Evolutionary conservation across 2,888 invertebrate species (phyloP).

Genomic region (Ametastegia equiseti): DNA sequence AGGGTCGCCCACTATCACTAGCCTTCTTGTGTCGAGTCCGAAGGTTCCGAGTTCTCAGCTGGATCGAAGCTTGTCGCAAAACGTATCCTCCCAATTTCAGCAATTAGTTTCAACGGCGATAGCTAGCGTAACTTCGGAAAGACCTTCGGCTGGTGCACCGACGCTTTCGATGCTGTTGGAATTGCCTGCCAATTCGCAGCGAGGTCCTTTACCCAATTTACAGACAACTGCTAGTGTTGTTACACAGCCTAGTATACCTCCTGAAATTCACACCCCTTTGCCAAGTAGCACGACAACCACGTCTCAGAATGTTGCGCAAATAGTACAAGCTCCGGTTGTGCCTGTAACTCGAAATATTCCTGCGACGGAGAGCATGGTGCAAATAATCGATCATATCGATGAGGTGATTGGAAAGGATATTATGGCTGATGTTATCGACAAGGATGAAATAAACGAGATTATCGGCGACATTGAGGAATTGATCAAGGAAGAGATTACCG

Average conservation of each 20-base stretch:
- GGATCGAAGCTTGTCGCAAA: constrained; percentile 58
- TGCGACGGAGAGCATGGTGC: constrained; percentile 67
- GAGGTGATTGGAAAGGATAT: constrained; percentile 72
- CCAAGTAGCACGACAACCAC: constrained; percentile 18
- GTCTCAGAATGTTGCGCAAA: constrained; percentile 14
- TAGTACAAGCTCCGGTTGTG: constrained; percentile 49
- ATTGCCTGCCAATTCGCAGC: constrained; percentile 73
- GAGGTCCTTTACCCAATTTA: constrained; percentile 62
- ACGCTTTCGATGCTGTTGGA: constrained; percentile 86
- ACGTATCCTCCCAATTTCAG: constrained; percentile 77
- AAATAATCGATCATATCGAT: constrained; percentile 71
- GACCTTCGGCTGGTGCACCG: constrained; percentile 84
- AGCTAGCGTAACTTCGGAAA: constrained; percentile 73
- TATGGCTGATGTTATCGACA: constrained; percentile 70
- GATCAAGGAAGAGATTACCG: constrained; percentile 72
- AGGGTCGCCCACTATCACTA: constrained; percentile 78
- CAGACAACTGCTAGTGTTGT: constrained; percentile 56
- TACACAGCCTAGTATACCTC: constrained; percentile 56
- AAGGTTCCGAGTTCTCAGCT: constrained; percentile 66
- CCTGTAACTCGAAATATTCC: constrained; percentile 60
- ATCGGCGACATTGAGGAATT: constrained; percentile 73
- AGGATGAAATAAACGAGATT: constrained; percentile 74
- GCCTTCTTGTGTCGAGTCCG: constrained; percentile 76
- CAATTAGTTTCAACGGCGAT: constrained; percentile 77
- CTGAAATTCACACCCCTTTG: constrained; percentile 53